A percentile compares a stretch with the other conserved stretches of the same genome.
phyloP scores from a whole-genome alignment of 35 echinoderm and acorn worm genomes.

The Patiria miniata region DNA sequence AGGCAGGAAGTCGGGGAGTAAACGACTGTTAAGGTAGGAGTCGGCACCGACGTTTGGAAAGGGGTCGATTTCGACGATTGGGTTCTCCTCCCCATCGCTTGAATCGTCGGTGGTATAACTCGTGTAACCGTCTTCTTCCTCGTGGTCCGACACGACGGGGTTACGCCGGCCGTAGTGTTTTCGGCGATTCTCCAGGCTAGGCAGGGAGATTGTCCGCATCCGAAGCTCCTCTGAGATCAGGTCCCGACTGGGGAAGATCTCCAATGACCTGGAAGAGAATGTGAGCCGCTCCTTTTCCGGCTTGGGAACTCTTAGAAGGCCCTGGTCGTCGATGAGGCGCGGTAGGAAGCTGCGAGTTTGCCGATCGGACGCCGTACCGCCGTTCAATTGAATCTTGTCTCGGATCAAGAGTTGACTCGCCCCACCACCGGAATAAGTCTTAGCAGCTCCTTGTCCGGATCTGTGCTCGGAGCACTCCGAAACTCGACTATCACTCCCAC shows the following conservation, averaged over 20 bases:
- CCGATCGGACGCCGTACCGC: not conserved
- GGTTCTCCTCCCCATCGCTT: conserved; percentile 6
- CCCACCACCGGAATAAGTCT: too few relatives aligned
- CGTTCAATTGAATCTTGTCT: too few relatives aligned
- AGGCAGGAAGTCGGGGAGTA: not conserved
- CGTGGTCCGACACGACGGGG: not conserved
- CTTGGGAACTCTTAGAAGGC: not conserved
- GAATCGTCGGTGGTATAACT: not conserved
- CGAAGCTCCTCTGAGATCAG: conserved; percentile 9
- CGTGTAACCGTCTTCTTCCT: not conserved
- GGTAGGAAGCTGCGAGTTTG: not conserved
- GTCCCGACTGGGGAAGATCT: conserved; percentile 1
- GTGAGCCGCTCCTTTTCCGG: not conserved
- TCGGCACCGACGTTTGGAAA: conserved; percentile 48
- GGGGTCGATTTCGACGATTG: conserved; percentile 44
- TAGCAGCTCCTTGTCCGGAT: not conserved
- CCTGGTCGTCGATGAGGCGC: conserved; percentile 6
- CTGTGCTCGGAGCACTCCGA: not conserved
- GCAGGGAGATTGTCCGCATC: conserved; percentile 16
- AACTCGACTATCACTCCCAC: not conserved
- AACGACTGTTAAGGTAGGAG: conserved; percentile 5
- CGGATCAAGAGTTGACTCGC: too few relatives aligned
- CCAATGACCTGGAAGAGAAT: not conserved
- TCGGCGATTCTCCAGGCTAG: not conserved
- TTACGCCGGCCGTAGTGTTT: not conserved